Conservation (phyloP, 2,888 invertebrate genomes). For the Hypomecis atomaria region DNA sequence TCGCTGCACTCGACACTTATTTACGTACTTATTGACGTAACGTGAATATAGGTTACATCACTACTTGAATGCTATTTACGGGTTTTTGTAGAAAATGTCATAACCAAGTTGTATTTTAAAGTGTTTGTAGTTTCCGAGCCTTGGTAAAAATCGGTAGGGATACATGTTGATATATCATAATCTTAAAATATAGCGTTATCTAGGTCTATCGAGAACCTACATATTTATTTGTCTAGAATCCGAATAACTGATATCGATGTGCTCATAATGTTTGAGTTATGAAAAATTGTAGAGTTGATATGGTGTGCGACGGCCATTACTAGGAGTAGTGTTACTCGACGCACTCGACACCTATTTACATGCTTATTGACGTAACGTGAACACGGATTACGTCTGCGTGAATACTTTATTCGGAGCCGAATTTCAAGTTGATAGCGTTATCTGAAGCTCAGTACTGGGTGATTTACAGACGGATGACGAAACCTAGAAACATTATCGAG, state of each 20-base stretch:
- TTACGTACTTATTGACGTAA: slow-evolving; percentile 19
- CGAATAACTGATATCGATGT: too few relatives aligned
- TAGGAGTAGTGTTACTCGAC: slow-evolving; percentile 20
- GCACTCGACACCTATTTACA: slow-evolving; percentile 19
- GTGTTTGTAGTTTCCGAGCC: too few relatives aligned
- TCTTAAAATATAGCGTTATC: too few relatives aligned
- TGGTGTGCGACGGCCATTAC: neutral
- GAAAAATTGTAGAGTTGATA: neutral
- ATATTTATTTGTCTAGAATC: too few relatives aligned
- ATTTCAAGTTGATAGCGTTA: neutral
- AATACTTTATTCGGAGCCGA: slow-evolving; percentile 1
- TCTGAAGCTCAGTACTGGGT: neutral
- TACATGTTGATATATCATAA: too few relatives aligned
- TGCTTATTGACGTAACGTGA: slow-evolving; percentile 22
- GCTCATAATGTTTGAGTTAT: neutral
- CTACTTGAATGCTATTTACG: too few relatives aligned
- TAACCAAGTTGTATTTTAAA: too few relatives aligned
- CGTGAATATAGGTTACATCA: slow-evolving; percentile 12
- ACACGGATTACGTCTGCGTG: slow-evolving; percentile 9
- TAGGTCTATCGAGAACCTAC: too few relatives aligned
- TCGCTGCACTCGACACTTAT: slow-evolving; percentile 20
- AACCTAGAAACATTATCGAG: too few relatives aligned
- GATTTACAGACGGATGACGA: neutral
- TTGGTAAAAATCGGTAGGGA: too few relatives aligned
- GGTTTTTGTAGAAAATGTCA: too few relatives aligned